Conservation (phyloP, 2,113 vertebrate genomes). For the Crocuta crocuta region DNA sequence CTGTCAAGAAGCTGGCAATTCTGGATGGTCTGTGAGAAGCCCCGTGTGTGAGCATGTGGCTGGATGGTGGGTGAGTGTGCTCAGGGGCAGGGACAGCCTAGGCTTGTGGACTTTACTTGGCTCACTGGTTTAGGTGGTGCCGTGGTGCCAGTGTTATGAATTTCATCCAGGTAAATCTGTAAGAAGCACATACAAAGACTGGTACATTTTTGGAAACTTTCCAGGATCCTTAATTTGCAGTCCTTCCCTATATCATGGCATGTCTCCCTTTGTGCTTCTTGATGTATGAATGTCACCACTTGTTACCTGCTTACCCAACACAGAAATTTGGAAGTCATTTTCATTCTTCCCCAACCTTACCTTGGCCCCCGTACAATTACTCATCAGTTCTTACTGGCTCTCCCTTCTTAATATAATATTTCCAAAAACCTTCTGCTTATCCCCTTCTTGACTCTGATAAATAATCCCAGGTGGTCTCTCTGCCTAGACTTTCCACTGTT, state of each 20-base stretch:
- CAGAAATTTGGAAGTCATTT: not conserved
- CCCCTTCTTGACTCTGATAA: not conserved
- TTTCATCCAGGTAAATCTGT: not conserved
- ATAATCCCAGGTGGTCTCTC: not conserved
- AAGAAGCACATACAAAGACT: not conserved
- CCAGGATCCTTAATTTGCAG: fast-evolving
- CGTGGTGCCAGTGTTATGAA: not conserved
- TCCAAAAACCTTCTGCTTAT: not conserved
- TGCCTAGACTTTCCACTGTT: not conserved
- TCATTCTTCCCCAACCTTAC: not conserved
- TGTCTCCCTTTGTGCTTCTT: not conserved
- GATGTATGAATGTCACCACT: not conserved
- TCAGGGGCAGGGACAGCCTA: not conserved
- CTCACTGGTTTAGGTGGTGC: not conserved
- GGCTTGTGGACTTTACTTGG: not conserved
- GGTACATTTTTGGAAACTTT: not conserved
- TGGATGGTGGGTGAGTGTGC: too few species aligned
- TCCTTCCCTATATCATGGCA: not conserved
- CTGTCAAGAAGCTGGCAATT: too few species aligned
- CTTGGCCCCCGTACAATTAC: not conserved
- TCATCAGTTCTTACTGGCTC: not conserved
- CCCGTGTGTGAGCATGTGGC: not conserved
- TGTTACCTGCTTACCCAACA: not conserved
- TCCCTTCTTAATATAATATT: not conserved
- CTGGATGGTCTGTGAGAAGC: not conserved